phyloP scores from a whole-genome alignment of 2,888 invertebrate genomes.

The Frankliniella intonsa region DNA sequence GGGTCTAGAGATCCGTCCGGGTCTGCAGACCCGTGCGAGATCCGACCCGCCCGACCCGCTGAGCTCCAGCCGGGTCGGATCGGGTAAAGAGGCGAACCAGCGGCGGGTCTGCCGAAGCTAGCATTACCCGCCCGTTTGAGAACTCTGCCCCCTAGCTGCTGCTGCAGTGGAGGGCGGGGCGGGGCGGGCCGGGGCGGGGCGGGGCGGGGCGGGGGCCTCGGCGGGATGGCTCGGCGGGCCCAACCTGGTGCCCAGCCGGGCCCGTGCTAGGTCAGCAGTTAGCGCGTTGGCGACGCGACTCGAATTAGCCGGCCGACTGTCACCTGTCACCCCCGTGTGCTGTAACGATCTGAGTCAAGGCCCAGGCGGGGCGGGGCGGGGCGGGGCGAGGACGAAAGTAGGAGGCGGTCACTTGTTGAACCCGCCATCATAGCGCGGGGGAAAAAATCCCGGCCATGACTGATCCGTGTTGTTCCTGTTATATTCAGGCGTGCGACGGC shows the following conservation, averaged over 20 bases:
- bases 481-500: slow-evolving; percentile 64
- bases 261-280: background rate
- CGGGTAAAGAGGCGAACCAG: too few species aligned
- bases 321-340: background rate
- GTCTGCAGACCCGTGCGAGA: too few species aligned
- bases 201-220: background rate
- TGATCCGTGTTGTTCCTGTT: background rate
- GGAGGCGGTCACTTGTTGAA: background rate
- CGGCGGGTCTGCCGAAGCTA: too few species aligned
- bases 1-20: too few species aligned
- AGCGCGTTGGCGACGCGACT: background rate
- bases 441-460: background rate
- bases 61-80: too few species aligned
- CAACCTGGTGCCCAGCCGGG: too few species aligned
- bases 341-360: background rate
- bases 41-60: too few species aligned
- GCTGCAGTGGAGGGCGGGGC: too few species aligned
- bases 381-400: background rate
- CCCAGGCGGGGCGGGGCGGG: background rate
- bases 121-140: too few species aligned
- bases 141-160: too few species aligned
- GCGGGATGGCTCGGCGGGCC: background rate
- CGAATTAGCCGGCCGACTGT: background rate
- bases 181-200: too few species aligned
- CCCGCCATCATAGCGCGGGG: background rate